Base-by-base conservation (phyloP, 2,113 vertebrate species). In the Pseudorhombus dupliciocellatus region DNA sequence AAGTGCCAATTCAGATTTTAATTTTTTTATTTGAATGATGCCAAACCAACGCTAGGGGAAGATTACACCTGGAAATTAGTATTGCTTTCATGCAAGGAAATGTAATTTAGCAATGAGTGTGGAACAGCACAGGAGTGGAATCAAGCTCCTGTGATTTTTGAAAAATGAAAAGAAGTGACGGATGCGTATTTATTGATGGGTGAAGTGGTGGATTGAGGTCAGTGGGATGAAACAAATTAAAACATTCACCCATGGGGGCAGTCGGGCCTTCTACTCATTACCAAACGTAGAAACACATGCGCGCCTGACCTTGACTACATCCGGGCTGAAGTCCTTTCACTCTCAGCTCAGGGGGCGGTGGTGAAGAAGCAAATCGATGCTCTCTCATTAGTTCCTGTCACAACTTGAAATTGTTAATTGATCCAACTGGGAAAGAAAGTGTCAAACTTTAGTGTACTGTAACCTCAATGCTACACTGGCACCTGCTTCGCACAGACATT, bases 1-100 rank as follows among this genome's bases (percentile, higher is more conserved):
- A 90, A 84, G 86, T 88, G 86, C 81, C 82, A 37, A 86, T 85
- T 87, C 70, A 89, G 75, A 54, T 58, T 66, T 77, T 73, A 77
- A 68, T 54, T 83, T 83, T 88, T 87, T 28, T 34, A 46, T 76
- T 16, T 12, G 8, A 79, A 74, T 66, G 31, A 90, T 91, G 86
- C 90, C 92, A 92, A 91, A 72, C 26, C 62, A 77, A 63, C 68
- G 81, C 59, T 37, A 65, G 54, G 51, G 71, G 52, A 58, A 55
- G 34, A 79, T 71, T 37, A 61, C 42, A 67, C 11, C 42, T 37
- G 11, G 22, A 9, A 55, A 73, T 25, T 70, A 79, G 25, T 73
- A 51, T 59, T 78, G 64, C 56, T 79, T 75, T 80, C 50, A 31
- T 71, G 51, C 75, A 11, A 24, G 30, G 8, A 57, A 60, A 76